Base-by-base conservation (phyloP, 2,888 invertebrate genomes). In the Plemyria rubiginata region DNA sequence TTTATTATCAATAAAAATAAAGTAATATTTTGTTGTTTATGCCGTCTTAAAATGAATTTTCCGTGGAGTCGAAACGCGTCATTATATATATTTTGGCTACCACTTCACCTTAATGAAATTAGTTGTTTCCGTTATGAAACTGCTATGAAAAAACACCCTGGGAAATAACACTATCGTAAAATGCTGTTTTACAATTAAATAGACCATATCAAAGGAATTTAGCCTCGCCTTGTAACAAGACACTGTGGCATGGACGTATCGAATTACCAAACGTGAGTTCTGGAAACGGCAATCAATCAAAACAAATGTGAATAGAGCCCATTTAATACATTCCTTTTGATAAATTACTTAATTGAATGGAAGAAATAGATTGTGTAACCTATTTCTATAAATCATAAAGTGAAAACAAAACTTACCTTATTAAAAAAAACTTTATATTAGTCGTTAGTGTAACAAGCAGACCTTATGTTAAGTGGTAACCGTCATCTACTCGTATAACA, bases 181-280 rank as follows among this genome's bases (percentile, higher is more conserved):
- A 46, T 43, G n/a, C 28, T 48, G 69, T 51, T 52, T 46, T 61
- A 70, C 58, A 63, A 70, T 61, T 78, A 74, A 84, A 79, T 81
- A 85, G 85, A 85, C 81, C 81, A 76, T 76, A 79, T 75, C 84
- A 77, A 79, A 84, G 82, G 81, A 79, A 79, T 78, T 78, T 76
- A 79, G 78, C 78, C 74, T 82, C 75, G 74, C 80, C 80, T 83
- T 84, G 83, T 73, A 80, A 78, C 69, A 75, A 73, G 78, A 85
- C 72, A 76, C 63, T 61, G 60, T 66, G 54, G 40, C 60, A 38
- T 55, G 58, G 56, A 59, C 61, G 70, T 80, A 80, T 86, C 78
- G 61, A 66, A 73, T 86, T 77, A 76, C 85, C 73, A 74, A 81
- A 79, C 74, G 77, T 66, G 60, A 70, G 65, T 72, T 64, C 60